Conservation (phyloP, 2,113 vertebrate genomes). For the Sminthopsis crassicaudata region DNA sequence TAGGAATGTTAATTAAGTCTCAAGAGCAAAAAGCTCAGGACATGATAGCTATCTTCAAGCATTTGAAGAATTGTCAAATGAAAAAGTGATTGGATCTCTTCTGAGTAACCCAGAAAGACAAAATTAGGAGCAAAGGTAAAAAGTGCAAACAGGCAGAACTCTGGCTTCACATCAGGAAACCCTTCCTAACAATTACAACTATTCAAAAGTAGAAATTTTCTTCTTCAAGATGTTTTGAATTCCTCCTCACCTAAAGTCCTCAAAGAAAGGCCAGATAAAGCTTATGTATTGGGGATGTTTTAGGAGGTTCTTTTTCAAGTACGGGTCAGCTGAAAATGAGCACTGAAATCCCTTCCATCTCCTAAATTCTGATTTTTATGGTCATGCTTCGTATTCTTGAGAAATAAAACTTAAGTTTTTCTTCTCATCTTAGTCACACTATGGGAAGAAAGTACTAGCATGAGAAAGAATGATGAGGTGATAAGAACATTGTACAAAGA, state of each 20-base stretch:
- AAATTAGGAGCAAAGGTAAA: background rate
- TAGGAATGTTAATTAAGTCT: background rate
- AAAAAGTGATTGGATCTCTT: background rate
- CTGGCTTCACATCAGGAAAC: background rate
- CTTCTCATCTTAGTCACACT: background rate
- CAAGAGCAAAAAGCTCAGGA: background rate
- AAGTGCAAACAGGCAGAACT: background rate
- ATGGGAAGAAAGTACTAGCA: background rate
- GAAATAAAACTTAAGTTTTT: background rate
- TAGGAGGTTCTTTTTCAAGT: background rate
- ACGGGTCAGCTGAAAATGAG: background rate
- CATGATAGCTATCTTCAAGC: background rate
- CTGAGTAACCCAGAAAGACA: background rate
- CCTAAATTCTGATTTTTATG: background rate
- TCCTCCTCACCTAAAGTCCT: background rate
- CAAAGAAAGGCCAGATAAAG: background rate
- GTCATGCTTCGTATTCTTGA: background rate
- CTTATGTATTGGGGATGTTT: background rate
- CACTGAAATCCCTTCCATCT: background rate
- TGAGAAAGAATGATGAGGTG: background rate
- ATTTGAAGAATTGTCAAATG: background rate
- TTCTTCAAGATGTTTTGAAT: background rate
- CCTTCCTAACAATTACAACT: background rate
- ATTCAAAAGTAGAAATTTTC: background rate
- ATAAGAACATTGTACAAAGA: background rate